Conservation (phyloP, 1,140 invertebrate species). For the Leptinotarsa undecemlineata region DNA sequence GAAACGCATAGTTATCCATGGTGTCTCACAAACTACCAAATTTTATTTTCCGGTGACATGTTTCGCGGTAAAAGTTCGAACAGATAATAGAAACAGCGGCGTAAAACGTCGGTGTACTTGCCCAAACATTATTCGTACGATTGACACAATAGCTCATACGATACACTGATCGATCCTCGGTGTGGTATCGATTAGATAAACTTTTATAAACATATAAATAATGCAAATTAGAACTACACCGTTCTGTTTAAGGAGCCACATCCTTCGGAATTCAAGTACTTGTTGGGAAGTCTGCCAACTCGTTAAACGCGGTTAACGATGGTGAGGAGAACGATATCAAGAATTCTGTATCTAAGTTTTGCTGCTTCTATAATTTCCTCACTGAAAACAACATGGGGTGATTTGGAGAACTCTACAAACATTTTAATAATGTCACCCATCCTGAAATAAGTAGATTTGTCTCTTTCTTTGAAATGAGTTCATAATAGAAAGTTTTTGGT, state of each 20-base stretch:
- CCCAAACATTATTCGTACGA: constrained; percentile 16
- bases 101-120: constrained; percentile 2
- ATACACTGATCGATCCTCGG: constrained; percentile 17
- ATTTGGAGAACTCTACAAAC: too few relatives aligned
- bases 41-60: constrained; percentile 1
- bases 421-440: too few relatives aligned
- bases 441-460: too few relatives aligned
- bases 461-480: too few relatives aligned
- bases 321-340: constrained; percentile 11
- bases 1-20: constrained; percentile 39
- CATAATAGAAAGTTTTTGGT: too few relatives aligned
- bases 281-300: not conserved
- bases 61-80: constrained; percentile 7
- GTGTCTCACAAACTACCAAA: constrained; percentile 12
- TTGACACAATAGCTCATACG: constrained; percentile 17
- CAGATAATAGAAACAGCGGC: constrained; percentile 17
- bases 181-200: constrained; percentile 27
- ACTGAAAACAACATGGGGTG: too few relatives aligned
- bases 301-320: not conserved
- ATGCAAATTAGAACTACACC: constrained; percentile 20
- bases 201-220: constrained; percentile 26
- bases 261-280: not conserved
- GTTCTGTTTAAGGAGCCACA: not conserved
- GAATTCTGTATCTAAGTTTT: not conserved
- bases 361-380: too few relatives aligned